Evolutionary conservation across 30 jellyfish, hydroid and myxozoan species (phyloP).

Genomic region (Cassiopea xamachana): DNA sequence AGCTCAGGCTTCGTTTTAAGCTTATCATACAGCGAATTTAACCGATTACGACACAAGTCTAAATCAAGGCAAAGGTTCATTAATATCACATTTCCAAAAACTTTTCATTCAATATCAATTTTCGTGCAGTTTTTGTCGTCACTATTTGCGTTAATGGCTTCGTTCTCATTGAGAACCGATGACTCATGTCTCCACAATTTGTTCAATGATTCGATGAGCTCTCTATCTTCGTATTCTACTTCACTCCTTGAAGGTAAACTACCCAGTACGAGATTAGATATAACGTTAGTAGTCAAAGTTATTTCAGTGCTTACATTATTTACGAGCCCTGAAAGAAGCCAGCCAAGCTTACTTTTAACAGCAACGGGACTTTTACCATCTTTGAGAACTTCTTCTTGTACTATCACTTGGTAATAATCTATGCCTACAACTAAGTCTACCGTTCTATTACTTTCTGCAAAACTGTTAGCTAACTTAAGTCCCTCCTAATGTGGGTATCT

Average conservation of each 20-base stretch:
- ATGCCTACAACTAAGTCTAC: constrained; percentile 44
- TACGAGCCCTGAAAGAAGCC: constrained; percentile 62
- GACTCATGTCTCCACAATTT: constrained; percentile 56
- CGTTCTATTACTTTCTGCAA: background rate
- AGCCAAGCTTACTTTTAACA: constrained; percentile 66
- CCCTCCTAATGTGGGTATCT: constrained; percentile 53
- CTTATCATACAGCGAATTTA: background rate
- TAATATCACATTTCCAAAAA: background rate
- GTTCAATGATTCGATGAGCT: constrained; percentile 52
- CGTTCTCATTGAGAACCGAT: constrained; percentile 25
- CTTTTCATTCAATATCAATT: background rate
- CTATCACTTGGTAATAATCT: constrained; percentile 40
- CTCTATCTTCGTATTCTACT: constrained; percentile 14
- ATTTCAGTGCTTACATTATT: background rate
- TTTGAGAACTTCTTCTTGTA: constrained; percentile 39
- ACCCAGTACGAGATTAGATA: constrained; percentile 42
- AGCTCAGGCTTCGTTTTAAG: constrained; percentile 33
- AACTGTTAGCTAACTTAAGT: constrained; percentile 18
- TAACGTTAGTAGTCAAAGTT: constrained; percentile 34
- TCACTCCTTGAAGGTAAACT: constrained; percentile 3
- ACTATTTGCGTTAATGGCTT: background rate
- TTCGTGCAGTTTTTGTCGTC: background rate
- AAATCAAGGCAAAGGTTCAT: constrained; percentile 18
- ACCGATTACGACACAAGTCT: constrained; percentile 11
- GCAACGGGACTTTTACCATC: constrained; percentile 70